Conservation (phyloP, 2,888 invertebrate species). For the Hypomecis punctinalis region DNA sequence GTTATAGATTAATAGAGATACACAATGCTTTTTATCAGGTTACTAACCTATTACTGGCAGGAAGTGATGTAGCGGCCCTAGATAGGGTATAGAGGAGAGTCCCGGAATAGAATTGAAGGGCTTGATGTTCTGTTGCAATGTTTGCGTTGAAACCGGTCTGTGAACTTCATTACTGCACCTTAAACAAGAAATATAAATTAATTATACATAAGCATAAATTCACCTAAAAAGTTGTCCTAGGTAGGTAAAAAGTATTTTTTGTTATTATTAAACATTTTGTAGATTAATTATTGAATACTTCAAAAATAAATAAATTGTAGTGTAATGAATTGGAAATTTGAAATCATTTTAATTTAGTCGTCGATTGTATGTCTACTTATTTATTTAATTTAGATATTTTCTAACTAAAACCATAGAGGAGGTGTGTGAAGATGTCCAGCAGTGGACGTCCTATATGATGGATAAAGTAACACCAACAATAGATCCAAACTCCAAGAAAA, state of each 20-base stretch:
- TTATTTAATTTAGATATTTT: too few relatives aligned
- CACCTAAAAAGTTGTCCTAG: neutral
- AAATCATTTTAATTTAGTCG: too few relatives aligned
- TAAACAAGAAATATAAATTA: neutral
- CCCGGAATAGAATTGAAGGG: slow-evolving; percentile 70
- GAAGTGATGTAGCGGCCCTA: slow-evolving; percentile 62
- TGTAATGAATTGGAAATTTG: neutral
- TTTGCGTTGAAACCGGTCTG: slow-evolving; percentile 15
- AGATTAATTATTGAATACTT: too few relatives aligned
- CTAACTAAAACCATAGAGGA: too few relatives aligned
- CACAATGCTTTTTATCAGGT: too few relatives aligned
- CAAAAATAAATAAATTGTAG: too few relatives aligned
- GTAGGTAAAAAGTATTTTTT: neutral
- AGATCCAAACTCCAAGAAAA: too few relatives aligned
- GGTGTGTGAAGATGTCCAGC: too few relatives aligned
- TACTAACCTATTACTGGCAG: slow-evolving; percentile 55
- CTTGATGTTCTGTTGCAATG: slow-evolving; percentile 49
- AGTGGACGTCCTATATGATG: too few relatives aligned
- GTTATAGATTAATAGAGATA: too few relatives aligned
- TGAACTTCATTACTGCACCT: slow-evolving; percentile 7
- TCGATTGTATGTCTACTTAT: too few relatives aligned
- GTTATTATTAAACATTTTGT: neutral
- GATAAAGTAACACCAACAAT: too few relatives aligned
- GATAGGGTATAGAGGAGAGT: slow-evolving; percentile 62
- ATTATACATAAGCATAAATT: neutral